Evolutionary conservation across 2,113 vertebrate genomes (phyloP).

Genomic region (Microtus ochrogaster): DNA sequence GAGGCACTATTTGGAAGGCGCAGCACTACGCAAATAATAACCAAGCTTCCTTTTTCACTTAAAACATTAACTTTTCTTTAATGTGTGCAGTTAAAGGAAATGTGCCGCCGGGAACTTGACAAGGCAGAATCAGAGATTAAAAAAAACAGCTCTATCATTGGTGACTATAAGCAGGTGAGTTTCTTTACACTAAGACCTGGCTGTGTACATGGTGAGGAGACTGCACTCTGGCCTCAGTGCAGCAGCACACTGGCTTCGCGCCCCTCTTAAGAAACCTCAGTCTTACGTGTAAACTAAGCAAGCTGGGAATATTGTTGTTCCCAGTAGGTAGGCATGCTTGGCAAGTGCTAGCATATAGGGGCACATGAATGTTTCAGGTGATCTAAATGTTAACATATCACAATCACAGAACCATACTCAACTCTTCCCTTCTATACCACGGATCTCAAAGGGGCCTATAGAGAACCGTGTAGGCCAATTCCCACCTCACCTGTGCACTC

Average conservation of each 20-base stretch:
- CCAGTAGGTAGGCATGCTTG: background rate
- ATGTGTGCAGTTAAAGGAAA: constrained; percentile 94
- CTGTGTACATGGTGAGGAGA: background rate
- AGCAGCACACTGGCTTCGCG: background rate
- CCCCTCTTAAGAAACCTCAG: background rate
- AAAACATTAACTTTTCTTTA: background rate
- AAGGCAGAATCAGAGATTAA: constrained; percentile 98
- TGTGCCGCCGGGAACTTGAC: constrained; percentile 97
- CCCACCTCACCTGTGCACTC: background rate
- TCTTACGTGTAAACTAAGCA: background rate
- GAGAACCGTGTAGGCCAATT: fast-evolving
- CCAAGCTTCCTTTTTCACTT: background rate
- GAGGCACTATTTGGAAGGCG: background rate
- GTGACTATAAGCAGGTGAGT: constrained; percentile 98
- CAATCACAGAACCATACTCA: background rate
- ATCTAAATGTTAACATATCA: background rate
- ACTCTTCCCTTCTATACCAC: background rate
- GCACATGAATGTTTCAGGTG: background rate
- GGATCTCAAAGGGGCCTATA: background rate
- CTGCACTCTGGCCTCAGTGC: background rate
- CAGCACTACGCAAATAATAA: too few species aligned
- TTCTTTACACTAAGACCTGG: too few species aligned
- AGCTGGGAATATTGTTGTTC: background rate
- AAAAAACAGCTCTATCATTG: constrained; percentile 98
- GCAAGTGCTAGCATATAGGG: background rate